phyloP scores from a whole-genome alignment of 2,797 vertebrate species.

The Coregonus sp. region DNA sequence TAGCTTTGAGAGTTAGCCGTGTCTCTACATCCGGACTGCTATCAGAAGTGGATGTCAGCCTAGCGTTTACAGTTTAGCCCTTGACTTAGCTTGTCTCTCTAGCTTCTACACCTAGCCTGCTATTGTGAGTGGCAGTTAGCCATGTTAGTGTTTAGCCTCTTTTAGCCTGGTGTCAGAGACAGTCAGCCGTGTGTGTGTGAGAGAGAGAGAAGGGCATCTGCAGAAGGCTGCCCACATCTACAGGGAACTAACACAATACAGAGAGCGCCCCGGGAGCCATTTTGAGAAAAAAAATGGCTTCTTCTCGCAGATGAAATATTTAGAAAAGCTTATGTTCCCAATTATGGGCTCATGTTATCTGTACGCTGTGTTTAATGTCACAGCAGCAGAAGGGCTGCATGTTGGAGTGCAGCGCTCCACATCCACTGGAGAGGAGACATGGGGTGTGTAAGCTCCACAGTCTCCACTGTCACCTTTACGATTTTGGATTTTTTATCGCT shows the following conservation, averaged over 20 bases:
- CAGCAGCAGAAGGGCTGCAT: constrained; percentile 1
- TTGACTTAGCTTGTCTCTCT: background rate
- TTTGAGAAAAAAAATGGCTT: background rate
- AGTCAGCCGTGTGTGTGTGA: background rate
- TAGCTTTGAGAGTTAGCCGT: no score
- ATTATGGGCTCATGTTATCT: constrained; percentile 29
- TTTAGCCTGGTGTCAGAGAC: background rate
- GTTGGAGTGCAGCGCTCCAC: background rate
- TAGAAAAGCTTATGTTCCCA: constrained; percentile 26
- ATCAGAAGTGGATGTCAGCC: background rate
- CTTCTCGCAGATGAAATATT: constrained; percentile 33
- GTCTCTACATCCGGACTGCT: background rate
- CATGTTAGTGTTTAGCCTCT: background rate
- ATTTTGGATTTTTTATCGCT: background rate
- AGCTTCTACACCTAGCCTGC: background rate
- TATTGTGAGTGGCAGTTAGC: background rate
- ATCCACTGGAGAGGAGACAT: background rate
- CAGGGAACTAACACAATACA: background rate
- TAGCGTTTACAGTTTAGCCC: background rate
- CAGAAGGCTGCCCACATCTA: background rate
- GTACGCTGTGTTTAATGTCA: constrained; percentile 52
- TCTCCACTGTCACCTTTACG: background rate
- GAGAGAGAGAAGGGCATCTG: background rate
- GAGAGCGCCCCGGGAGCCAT: constrained; percentile 8
- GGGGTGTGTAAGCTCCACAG: background rate